Base-by-base conservation (phyloP, 2,113 vertebrate species). In the Thryonomys swinderianus region DNA sequence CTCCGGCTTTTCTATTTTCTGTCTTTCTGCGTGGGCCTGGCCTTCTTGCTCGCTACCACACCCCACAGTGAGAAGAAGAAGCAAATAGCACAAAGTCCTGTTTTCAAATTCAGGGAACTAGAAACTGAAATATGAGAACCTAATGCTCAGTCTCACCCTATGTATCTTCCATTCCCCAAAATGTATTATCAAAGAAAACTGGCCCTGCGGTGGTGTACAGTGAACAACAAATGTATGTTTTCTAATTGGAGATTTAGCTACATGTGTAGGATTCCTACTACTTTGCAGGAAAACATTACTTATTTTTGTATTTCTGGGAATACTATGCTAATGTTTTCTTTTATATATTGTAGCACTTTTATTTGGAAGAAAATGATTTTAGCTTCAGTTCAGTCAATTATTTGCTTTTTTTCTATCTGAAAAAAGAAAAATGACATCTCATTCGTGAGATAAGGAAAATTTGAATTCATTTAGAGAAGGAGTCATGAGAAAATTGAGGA, bases 181-280 rank as follows among this genome's bases (percentile, higher is more conserved):
- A 66, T 13, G 55, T 25, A 40, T 85, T 66, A 73, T 87, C 61
- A 87, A 67, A 73, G 85, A 76, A 88, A 83, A 79, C 90, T 81
- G 27, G 71, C 40, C 51, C 32, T 25, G 45, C 8, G 21, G 20
- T n/a, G 71, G 25, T 40, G 42, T 95, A 34, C 71, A 86, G 73
- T 25, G 79, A 61, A 67, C 2, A 86, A 71, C 12, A 67, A 81
- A 76, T 14, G 40, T 0, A 57, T 11, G 12, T 74, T 92, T 74
- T 93, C n/a, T 73, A 88, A 76, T 32, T 83, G 69, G 32, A 83
- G 32, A 86, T 78, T 95, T 86, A 86, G 30, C 40, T 86, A 51
- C 79, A 7, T 23, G 67, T 74, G 25, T 7, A 84, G 45, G 30
- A 40, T 16, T 92, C 10, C 6, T 67, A 55, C 18, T 55, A 86